Conservation (phyloP, 1,140 invertebrate genomes). For the Parasteatoda tepidariorum region DNA sequence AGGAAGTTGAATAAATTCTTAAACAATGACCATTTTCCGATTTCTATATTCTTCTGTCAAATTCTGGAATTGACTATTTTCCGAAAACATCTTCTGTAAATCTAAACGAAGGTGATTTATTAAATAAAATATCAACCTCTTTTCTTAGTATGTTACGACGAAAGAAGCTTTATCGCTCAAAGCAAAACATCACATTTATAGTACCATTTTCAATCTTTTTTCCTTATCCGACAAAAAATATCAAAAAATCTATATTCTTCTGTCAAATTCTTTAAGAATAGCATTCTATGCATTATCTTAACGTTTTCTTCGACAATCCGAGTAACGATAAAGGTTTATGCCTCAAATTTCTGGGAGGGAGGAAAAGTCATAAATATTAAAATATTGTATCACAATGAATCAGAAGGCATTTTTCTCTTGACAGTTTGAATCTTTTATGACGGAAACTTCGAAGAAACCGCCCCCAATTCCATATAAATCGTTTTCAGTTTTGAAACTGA, state of each 20-base stretch:
- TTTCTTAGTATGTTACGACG: too few relatives aligned
- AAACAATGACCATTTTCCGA: too few relatives aligned
- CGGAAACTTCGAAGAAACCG: neutral
- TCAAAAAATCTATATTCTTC: neutral
- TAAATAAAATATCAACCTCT: too few relatives aligned
- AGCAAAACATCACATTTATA: too few relatives aligned
- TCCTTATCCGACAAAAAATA: too few relatives aligned
- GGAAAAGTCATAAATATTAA: constrained; percentile 7
- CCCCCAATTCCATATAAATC: neutral
- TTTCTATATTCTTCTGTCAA: too few relatives aligned
- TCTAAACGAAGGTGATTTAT: too few relatives aligned
- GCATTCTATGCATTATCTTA: neutral
- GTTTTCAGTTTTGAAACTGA: neutral
- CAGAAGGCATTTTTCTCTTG: neutral
- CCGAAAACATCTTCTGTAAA: too few relatives aligned
- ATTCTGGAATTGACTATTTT: too few relatives aligned
- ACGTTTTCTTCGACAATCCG: neutral
- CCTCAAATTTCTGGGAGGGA: neutral
- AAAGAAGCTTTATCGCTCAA: too few relatives aligned
- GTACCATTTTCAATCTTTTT: too few relatives aligned
- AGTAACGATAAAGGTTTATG: neutral
- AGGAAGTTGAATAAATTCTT: too few relatives aligned
- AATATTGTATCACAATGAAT: constrained; percentile 18
- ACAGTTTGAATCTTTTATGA: constrained; percentile 9
- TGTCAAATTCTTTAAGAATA: neutral